phyloP scores from a whole-genome alignment of 2,797 vertebrate genomes.

The Pipistrellus pipistrellus region DNA sequence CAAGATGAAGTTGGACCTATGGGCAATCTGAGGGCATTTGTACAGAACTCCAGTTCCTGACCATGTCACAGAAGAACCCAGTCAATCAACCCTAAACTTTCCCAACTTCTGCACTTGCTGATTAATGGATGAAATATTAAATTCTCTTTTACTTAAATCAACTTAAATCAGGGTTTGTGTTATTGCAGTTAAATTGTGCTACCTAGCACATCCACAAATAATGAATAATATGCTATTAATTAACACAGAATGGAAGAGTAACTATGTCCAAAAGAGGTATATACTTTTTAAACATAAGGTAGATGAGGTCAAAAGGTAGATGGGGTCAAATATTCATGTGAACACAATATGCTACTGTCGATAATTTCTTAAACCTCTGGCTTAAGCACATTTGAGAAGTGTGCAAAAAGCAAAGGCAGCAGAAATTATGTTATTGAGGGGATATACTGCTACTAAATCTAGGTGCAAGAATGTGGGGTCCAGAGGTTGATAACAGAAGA shows the following conservation, averaged over 20 bases:
- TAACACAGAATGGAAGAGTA: background rate
- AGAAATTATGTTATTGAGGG: background rate
- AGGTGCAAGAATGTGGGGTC: background rate
- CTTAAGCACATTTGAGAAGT: background rate
- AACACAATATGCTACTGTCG: background rate
- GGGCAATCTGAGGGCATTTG: background rate
- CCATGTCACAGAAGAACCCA: background rate
- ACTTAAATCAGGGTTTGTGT: background rate
- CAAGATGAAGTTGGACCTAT: background rate
- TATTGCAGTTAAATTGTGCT: background rate
- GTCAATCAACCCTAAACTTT: background rate
- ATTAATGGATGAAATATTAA: background rate
- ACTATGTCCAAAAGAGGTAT: background rate
- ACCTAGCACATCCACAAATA: background rate
- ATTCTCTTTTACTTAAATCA: background rate
- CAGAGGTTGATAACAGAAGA: background rate
- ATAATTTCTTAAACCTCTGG: background rate
- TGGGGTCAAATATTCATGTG: background rate
- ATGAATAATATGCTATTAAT: background rate
- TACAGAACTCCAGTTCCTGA: background rate
- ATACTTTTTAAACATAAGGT: background rate
- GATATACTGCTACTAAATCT: background rate
- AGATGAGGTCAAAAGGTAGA: background rate
- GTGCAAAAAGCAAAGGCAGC: background rate
- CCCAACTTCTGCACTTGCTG: background rate